Base-by-base conservation (phyloP, 2,888 invertebrate genomes). In the Drosophila buzzatii region DNA sequence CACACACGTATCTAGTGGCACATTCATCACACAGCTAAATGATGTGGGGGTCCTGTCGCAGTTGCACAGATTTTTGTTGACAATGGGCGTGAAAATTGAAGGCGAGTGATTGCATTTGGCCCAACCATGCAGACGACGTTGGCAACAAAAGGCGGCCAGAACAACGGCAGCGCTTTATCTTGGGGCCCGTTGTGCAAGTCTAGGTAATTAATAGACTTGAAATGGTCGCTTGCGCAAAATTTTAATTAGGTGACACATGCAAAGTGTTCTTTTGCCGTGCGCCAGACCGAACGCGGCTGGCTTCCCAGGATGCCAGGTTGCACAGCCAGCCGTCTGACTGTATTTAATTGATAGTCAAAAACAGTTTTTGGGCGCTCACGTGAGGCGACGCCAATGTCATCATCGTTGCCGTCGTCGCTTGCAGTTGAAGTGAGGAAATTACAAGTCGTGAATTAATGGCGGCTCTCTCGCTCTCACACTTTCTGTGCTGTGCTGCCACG, bases 361-460 rank as follows among this genome's bases (percentile, higher is more conserved):
- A 74, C 84, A 78, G 72, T 80, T 79, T 80, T 73, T 60, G 56
- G 59, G 39, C 39, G 47, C 61, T 59, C 78, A 75, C 63, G 76
- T 69, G 58, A 66, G 45, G 55, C 64, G 70, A 63, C 65, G 68
- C 70, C 73, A 61, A 61, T 73, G 44, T 47, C 66, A 23, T 57
- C 64, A 20, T 58, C 45, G 23, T 55, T 61, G 33, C 49, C 63
- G 12, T 63, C 61, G 59, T 59, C 58, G 61, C 76, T 78, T 84
- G 89, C 83, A 84, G 82, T 79, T 88, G 88, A 90, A 91, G 90
- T 91, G 82, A 91, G 91, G 91, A 91, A 91, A 91, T 91, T 91
- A 91, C 91, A 91, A 91, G 88, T 91, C 89, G 90, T 87, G 91
- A 86, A 91, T 91, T 91, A 91, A 91, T 91, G 89, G 90, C 85